Conservation (phyloP, 2,113 vertebrate species). For the Kryptolebias marmoratus region DNA sequence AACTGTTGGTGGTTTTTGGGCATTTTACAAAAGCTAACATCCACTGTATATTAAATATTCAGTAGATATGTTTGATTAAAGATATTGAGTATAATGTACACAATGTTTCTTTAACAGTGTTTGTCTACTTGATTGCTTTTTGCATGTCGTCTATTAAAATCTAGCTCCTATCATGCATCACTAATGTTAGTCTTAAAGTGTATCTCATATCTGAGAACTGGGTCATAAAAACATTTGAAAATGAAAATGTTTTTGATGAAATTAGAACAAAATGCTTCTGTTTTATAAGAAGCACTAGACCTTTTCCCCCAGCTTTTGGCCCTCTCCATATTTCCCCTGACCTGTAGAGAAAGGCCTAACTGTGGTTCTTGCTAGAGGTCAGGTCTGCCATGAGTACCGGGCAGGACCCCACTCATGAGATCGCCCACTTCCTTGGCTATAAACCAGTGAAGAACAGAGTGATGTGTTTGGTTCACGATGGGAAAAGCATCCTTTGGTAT, state of each 20-base stretch:
- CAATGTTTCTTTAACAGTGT: too few relatives aligned
- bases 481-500: slow-evolving; percentile 81
- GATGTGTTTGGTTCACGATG: slow-evolving; percentile 75
- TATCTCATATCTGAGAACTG: neutral
- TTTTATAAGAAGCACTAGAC: slow-evolving; percentile 46
- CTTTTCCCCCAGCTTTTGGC: slow-evolving; percentile 49
- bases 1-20: too few relatives aligned
- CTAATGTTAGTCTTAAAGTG: neutral
- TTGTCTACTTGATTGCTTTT: neutral
- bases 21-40: too few relatives aligned
- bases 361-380: slow-evolving; percentile 74
- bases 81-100: too few relatives aligned
- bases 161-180: neutral
- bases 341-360: slow-evolving; percentile 62
- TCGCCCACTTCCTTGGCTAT: slow-evolving; percentile 75
- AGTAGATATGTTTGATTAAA: too few relatives aligned
- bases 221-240: slow-evolving; percentile 13
- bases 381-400: slow-evolving; percentile 59
- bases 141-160: neutral
- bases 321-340: slow-evolving; percentile 70
- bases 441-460: slow-evolving; percentile 77
- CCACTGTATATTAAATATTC: too few relatives aligned
- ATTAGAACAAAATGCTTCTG: slow-evolving; percentile 41
- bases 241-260: slow-evolving; percentile 31
- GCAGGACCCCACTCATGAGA: slow-evolving; percentile 77